Percentiles rank a stretch among this genome's conserved stretches.
phyloP scores from a whole-genome alignment of 2,113 vertebrate species.

The Gulo gulo region DNA sequence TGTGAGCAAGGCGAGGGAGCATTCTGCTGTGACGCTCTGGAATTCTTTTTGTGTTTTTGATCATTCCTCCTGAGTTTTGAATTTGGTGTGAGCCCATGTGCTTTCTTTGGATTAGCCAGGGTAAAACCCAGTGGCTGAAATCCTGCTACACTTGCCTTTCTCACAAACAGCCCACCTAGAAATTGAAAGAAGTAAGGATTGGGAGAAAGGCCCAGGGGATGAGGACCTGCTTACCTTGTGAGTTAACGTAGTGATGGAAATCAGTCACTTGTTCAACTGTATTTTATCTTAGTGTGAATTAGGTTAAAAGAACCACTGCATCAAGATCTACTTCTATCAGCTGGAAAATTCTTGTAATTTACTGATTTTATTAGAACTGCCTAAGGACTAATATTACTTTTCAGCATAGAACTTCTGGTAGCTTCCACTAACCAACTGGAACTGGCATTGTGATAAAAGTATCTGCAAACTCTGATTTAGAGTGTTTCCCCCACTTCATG shows the following conservation, averaged over 20 bases:
- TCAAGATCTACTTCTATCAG: neutral
- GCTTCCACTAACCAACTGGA: neutral
- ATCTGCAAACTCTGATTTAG: neutral
- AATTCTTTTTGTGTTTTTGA: neutral
- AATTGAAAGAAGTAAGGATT: neutral
- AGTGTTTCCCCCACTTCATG: neutral
- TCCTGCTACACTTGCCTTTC: neutral
- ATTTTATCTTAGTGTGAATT: neutral
- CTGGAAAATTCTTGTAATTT: constrained; percentile 17
- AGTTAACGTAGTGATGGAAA: neutral
- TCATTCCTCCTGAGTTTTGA: neutral
- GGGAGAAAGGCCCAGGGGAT: neutral
- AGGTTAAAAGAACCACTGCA: neutral
- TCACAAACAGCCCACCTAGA: neutral
- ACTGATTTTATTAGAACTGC: neutral
- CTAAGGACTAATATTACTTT: neutral
- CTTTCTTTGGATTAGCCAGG: neutral
- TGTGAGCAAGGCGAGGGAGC: neutral
- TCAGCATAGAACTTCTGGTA: neutral
- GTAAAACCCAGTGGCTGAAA: neutral
- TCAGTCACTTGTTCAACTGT: neutral
- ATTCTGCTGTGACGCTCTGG: neutral
- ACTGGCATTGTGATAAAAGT: neutral
- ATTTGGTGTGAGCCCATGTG: neutral
- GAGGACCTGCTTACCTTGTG: neutral